A percentile compares a stretch with the other conserved stretches of the same genome.
Conservation (phyloP, 1,140 invertebrate species). For the Brachionus rubens region DNA sequence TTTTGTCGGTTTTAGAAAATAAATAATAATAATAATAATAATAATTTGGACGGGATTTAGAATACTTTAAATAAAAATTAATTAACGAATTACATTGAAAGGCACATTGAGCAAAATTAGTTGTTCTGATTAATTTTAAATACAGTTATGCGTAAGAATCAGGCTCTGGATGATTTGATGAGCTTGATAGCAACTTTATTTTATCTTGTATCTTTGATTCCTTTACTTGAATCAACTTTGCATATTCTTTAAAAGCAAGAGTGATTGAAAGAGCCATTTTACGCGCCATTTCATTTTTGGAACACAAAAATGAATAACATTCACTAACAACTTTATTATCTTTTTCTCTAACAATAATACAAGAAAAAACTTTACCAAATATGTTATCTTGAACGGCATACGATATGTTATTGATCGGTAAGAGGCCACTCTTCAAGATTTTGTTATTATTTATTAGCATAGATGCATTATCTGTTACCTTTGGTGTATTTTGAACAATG, state of each 20-base stretch:
- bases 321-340: constrained; percentile 28
- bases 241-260: constrained; percentile 43
- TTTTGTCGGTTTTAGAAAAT: too few relatives aligned
- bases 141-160: too few relatives aligned
- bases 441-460: background rate
- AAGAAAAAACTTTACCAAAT: constrained; percentile 34
- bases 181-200: background rate
- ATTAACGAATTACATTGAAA: too few relatives aligned
- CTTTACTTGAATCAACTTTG: constrained; percentile 18
- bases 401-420: constrained; percentile 37
- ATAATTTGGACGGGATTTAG: too few relatives aligned
- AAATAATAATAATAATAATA: too few relatives aligned
- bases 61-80: too few relatives aligned
- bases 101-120: too few relatives aligned
- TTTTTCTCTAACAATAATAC: constrained; percentile 24
- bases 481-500: background rate
- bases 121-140: too few relatives aligned
- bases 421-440: background rate
- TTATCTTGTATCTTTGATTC: background rate
- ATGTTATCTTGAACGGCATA: constrained; percentile 42
- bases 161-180: background rate
- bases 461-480: background rate
- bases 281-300: constrained; percentile 3
- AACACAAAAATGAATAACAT: constrained; percentile 44
- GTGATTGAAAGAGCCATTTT: constrained; percentile 30